Evolutionary conservation across 2,113 vertebrate species (phyloP).

Genomic region (Nanorana parkeri): DNA sequence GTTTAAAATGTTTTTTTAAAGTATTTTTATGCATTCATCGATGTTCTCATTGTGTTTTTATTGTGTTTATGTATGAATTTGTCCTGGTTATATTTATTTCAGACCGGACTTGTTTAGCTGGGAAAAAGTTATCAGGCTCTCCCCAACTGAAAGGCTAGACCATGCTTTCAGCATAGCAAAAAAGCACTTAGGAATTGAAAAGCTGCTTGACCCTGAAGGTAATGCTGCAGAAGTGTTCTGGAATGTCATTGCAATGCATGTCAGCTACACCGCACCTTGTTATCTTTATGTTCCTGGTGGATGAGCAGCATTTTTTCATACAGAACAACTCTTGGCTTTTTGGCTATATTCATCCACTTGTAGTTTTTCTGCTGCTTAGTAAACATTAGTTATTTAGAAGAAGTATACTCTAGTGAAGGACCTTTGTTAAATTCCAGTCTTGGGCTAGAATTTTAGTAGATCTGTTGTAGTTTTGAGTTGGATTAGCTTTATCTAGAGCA

Average conservation of each 20-base stretch:
- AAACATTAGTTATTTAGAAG: neutral
- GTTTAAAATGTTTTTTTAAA: no score
- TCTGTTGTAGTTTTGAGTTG: conserved; percentile 8
- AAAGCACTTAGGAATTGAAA: conserved; percentile 88
- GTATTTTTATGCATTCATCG: no score
- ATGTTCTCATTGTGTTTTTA: no score
- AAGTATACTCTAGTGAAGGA: neutral
- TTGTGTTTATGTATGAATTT: no score
- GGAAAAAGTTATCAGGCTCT: conserved; percentile 80
- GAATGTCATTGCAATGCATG: neutral
- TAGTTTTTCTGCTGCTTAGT: no score
- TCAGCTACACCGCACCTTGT: neutral
- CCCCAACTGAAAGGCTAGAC: conserved; percentile 84
- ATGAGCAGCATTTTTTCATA: neutral
- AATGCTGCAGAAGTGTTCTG: conserved; percentile 29
- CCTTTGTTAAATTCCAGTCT: neutral
- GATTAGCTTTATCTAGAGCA: conserved; percentile 47
- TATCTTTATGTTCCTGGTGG: neutral
- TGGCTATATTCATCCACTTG: no score
- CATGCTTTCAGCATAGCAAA: conserved; percentile 91
- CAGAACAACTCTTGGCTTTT: neutral
- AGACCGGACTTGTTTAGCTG: conserved; percentile 90
- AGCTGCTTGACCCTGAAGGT: conserved; percentile 96
- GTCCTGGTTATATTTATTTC: conserved; percentile 59
- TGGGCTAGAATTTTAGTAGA: neutral